Base-by-base conservation (phyloP, 2,797 vertebrate genomes). In the Notamacropus eugenii region DNA sequence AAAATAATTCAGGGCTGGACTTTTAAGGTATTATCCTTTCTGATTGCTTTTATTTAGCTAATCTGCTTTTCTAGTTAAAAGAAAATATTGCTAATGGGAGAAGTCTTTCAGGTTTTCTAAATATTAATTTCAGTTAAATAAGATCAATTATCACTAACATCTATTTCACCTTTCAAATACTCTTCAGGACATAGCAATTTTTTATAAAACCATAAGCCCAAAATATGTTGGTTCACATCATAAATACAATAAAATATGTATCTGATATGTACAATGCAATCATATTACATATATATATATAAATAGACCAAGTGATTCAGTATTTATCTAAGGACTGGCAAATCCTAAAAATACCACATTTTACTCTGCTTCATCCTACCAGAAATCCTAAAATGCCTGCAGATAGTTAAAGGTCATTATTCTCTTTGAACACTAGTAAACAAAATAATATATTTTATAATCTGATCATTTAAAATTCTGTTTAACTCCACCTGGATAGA, bases 121-220 rank as follows among this genome's bases (percentile, higher is more conserved):
- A 82, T 46, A 82, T 46, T 82, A 82, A 82, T 46, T n/a, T 46
- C 31, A 34, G 67, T 46, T 87, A 87, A 87, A 87, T 87, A 87
- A 87, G 19, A 50, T 50, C 40, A 87, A 87, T 46, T 27, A 46
- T 11, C 40, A 87, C 22, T 11, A 87, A 87, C 24, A 87, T 27
- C 40, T 46, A 50, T 87, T 87, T 87, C 22, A 87, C 27, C 74
- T 87, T 50, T 87, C 74, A 87, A 46, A 82, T 46, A 46, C 27
- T 82, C 22, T 82, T 46, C 19, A 82, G 74, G 9, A 50, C 24
- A 87, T 27, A 87, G 40, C 24, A 87, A 46, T 50, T 87, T 87
- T 92, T 27, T 91, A 82, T 54, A 96, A 93, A 54, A 28, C 95
- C 52, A 92, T 56, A 90, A 95, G 40, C 56, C 27, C 74, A 90